phyloP scores from a whole-genome alignment of 53 echinoderm and acorn worm species.

The Astropecten irregularis region DNA sequence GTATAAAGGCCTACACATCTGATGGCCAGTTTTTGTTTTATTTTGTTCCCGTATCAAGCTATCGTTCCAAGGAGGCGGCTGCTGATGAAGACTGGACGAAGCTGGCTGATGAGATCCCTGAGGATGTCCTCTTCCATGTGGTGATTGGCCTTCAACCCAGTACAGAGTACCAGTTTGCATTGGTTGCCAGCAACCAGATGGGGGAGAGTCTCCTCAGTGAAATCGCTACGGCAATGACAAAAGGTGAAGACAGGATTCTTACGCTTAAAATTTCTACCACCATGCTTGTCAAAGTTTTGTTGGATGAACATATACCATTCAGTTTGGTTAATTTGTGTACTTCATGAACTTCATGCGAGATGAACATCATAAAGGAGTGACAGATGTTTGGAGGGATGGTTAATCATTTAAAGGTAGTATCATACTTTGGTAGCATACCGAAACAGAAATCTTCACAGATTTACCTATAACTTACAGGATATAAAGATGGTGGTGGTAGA shows the following conservation, averaged over 20 bases:
- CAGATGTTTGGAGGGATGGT: too few relatives aligned
- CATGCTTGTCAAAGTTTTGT: not conserved
- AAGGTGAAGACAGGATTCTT: too few relatives aligned
- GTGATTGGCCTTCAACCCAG: slow-evolving; percentile 69
- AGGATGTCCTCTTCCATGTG: slow-evolving; percentile 65
- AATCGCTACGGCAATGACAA: slow-evolving; percentile 62
- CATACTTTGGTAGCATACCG: too few relatives aligned
- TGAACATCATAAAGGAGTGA: not conserved
- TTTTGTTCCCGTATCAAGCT: too few relatives aligned
- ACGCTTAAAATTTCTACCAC: not conserved
- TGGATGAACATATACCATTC: not conserved
- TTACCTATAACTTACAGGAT: too few relatives aligned
- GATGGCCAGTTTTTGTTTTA: too few relatives aligned
- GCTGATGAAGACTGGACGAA: slow-evolving; percentile 58
- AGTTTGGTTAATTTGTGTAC: not conserved
- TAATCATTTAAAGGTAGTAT: too few relatives aligned
- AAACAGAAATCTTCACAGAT: too few relatives aligned
- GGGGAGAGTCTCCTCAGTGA: slow-evolving; percentile 74
- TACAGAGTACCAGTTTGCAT: slow-evolving; percentile 81
- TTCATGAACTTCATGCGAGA: too few relatives aligned
- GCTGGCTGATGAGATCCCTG: slow-evolving; percentile 51
- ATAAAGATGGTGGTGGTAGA: too few relatives aligned
- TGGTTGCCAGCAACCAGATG: slow-evolving; percentile 72
- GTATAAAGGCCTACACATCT: too few relatives aligned
- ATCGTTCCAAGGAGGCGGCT: not conserved